Conservation (phyloP, 2,888 invertebrate genomes). For the Linnaemya vulpina region DNA sequence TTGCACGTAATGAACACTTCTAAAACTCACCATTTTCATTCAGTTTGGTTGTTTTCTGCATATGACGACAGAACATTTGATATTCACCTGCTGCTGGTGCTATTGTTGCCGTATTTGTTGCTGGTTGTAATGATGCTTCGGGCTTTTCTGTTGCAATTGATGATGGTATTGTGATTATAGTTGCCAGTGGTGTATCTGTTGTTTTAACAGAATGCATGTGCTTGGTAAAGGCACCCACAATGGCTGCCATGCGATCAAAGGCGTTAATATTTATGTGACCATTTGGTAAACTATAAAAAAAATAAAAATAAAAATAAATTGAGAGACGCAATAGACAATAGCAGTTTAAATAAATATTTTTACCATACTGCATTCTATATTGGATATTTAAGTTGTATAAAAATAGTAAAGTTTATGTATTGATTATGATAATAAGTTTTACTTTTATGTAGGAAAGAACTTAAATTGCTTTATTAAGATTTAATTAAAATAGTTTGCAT, state of each 20-base stretch:
- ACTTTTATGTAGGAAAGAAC: neutral
- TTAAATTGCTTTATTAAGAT: neutral
- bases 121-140: constrained; percentile 61
- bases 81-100: constrained; percentile 78
- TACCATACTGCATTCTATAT: neutral
- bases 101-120: constrained; percentile 7
- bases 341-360: constrained; percentile 6
- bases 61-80: constrained; percentile 81
- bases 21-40: constrained; percentile 82
- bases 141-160: constrained; percentile 33
- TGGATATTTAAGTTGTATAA: neutral
- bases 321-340: constrained; percentile 26
- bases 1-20: neutral
- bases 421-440: constrained; percentile 22
- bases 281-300: constrained; percentile 87
- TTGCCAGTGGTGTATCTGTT: constrained; percentile 67
- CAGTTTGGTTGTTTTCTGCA: constrained; percentile 81
- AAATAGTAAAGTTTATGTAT: constrained; percentile 5
- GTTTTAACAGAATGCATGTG: constrained; percentile 82
- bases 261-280: constrained; percentile 91
- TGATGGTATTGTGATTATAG: neutral
- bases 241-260: constrained; percentile 83
- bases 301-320: constrained; percentile 70
- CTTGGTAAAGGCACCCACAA: constrained; percentile 83
- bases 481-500: neutral